Evolutionary conservation across 2,888 invertebrate genomes (phyloP).

Genomic region (Seira musarum): DNA sequence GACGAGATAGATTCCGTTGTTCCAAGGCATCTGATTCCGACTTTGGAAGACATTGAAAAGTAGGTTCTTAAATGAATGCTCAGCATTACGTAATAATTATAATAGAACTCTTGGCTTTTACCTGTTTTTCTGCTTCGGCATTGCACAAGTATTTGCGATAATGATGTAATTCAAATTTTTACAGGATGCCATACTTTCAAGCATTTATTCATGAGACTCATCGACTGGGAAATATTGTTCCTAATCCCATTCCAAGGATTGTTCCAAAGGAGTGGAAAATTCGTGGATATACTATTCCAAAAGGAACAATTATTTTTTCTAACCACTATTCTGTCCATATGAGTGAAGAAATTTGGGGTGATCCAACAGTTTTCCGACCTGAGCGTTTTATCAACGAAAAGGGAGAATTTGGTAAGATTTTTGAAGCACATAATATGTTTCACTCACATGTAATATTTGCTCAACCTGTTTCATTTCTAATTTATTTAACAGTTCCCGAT

Average conservation of each 20-base stretch:
- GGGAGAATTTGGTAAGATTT: slow-evolving; percentile 59
- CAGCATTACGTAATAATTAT: neutral
- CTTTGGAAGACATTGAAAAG: slow-evolving; percentile 49
- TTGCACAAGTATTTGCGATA: neutral
- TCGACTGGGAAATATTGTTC: slow-evolving; percentile 53
- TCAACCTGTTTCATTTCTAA: too few species aligned
- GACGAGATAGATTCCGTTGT: slow-evolving; percentile 35
- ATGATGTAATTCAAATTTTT: neutral
- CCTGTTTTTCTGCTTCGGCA: neutral
- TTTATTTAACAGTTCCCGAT: too few species aligned
- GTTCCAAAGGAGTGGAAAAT: slow-evolving; percentile 47
- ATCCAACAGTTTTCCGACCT: slow-evolving; percentile 51
- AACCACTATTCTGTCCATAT: slow-evolving; percentile 58
- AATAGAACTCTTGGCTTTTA: too few species aligned
- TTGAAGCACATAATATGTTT: too few species aligned
- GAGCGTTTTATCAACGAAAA: slow-evolving; percentile 57
- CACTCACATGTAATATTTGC: too few species aligned
- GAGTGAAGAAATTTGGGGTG: slow-evolving; percentile 51
- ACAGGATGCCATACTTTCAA: slow-evolving; percentile 61
- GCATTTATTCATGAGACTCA: slow-evolving; percentile 58
- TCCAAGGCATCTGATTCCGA: slow-evolving; percentile 37
- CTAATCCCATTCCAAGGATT: slow-evolving; percentile 53
- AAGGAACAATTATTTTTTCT: slow-evolving; percentile 38
- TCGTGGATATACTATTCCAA: slow-evolving; percentile 59
- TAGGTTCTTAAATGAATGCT: neutral